Evolutionary conservation across 2,888 invertebrate species (phyloP).

Genomic region (Coelinius sp.): DNA sequence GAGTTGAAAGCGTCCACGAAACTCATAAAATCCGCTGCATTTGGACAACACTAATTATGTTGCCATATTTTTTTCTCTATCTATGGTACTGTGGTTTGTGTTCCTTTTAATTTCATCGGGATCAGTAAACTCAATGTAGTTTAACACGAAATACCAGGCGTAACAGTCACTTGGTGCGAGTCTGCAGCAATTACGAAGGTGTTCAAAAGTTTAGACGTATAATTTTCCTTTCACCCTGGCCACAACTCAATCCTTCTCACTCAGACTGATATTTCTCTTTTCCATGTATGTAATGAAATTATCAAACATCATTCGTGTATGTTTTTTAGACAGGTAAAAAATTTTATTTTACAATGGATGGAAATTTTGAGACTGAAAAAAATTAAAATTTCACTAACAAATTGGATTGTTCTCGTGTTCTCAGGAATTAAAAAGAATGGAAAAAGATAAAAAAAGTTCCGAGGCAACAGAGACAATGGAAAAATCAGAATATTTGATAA

Average conservation of each 20-base stretch:
- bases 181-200: conserved; percentile 23
- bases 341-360: not conserved
- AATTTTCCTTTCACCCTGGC: conserved; percentile 45
- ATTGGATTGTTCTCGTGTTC: not conserved
- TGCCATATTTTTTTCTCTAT: conserved; percentile 2
- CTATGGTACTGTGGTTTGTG: not conserved
- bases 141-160: conserved; percentile 26
- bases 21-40: not conserved
- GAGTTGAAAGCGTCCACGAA: not conserved
- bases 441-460: too few species aligned
- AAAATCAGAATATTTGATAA: not conserved
- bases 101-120: not conserved
- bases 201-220: conserved; percentile 32
- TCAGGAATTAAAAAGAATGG: not conserved
- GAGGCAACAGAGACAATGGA: not conserved
- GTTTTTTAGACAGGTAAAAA: not conserved
- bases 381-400: not conserved
- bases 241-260: not conserved
- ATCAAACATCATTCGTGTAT: not conserved
- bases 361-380: too few species aligned
- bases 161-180: conserved; percentile 28
- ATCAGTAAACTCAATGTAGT: conserved; percentile 16
- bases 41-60: not conserved
- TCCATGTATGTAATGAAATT: not conserved
- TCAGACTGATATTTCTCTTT: not conserved